Percentiles rank a stretch among this genome's conserved stretches.
phyloP scores from a whole-genome alignment of 2,888 invertebrate species.

The Drosophila crucigera region DNA sequence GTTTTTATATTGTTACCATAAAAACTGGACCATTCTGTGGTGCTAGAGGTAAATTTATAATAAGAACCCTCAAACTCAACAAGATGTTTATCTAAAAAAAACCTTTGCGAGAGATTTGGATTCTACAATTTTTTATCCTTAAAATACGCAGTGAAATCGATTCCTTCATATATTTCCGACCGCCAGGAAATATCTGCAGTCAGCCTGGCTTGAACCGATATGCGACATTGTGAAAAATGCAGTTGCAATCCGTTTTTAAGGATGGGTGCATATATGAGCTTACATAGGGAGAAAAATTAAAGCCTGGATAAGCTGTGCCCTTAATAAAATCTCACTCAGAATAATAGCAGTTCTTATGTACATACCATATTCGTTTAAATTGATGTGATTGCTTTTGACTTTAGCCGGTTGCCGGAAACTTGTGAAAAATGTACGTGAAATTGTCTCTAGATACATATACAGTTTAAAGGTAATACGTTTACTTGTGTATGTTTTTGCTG shows the following conservation, averaged over 20 bases:
- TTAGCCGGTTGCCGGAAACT: slow-evolving; percentile 3
- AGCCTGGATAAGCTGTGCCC: no score
- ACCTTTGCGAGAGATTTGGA: no score
- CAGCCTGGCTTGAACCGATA: not conserved
- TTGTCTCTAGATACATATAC: not conserved
- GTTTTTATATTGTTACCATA: not conserved
- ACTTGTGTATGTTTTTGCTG: not conserved
- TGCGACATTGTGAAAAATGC: not conserved
- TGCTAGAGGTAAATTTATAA: no score
- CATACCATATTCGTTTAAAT: not conserved
- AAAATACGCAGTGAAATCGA: no score
- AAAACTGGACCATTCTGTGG: no score
- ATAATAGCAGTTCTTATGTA: not conserved
- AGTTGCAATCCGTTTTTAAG: not conserved
- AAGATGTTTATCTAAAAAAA: no score
- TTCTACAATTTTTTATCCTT: no score
- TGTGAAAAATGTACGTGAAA: slow-evolving; percentile 2
- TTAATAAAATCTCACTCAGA: not conserved
- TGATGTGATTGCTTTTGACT: not conserved
- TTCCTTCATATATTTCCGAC: no score
- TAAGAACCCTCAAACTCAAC: not conserved
- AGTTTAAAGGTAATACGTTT: not conserved
- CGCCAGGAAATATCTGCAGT: not conserved
- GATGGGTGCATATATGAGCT: not conserved
- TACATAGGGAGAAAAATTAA: no score